A percentile compares a stretch with the other conserved stretches of the same genome.
phyloP scores from a whole-genome alignment of 2,113 vertebrate genomes.

The Petaurus breviceps region DNA sequence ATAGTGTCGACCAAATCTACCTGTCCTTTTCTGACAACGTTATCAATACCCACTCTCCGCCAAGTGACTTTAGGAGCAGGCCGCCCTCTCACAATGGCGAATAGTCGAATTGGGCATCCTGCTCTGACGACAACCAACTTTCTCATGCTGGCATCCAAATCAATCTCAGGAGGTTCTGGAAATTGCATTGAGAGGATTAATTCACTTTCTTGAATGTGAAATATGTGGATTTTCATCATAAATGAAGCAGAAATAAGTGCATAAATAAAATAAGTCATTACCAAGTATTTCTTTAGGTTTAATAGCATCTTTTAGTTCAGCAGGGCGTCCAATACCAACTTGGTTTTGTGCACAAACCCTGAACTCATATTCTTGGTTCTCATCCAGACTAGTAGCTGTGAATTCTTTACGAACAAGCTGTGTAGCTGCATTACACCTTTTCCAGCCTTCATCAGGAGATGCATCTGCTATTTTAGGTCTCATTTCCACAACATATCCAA shows the following conservation, averaged over 20 bases:
- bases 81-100: conserved; percentile 94
- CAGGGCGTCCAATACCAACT: conserved; percentile 95
- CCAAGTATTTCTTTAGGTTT: conserved; percentile 96
- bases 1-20: conserved; percentile 98
- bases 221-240: conserved; percentile 8
- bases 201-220: conserved; percentile 23
- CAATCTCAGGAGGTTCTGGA: conserved; percentile 95
- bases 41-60: conserved; percentile 97
- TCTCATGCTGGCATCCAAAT: conserved; percentile 94
- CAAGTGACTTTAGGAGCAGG: conserved; percentile 94
- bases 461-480: conserved; percentile 87
- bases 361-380: conserved; percentile 94
- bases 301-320: conserved; percentile 91
- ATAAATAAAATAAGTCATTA: conserved; percentile 77
- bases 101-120: conserved; percentile 97
- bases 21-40: conserved; percentile 95
- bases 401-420: conserved; percentile 94
- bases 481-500: conserved; percentile 97
- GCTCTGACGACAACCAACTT: conserved; percentile 94
- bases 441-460: conserved; percentile 95
- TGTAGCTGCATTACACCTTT: conserved; percentile 95
- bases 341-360: conserved; percentile 98
- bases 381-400: conserved; percentile 92
- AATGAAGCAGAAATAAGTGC: conserved; percentile 5
- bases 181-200: conserved; percentile 62